These are phyloP conservation scores for Apeira syringaria DNA, from an alignment of 2,888 invertebrate species.

Conservation along the genomic window DNA sequence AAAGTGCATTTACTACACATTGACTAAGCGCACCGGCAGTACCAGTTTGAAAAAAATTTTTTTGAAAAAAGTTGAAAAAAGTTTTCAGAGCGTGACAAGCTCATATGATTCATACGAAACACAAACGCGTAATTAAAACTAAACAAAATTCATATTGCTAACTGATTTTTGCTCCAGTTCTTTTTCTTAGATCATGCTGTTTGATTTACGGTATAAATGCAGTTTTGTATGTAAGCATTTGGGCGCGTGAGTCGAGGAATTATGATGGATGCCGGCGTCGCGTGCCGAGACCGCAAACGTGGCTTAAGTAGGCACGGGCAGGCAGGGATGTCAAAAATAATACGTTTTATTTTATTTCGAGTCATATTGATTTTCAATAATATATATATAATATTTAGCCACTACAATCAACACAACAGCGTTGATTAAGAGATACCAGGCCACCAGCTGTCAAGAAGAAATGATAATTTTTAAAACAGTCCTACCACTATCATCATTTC, in stretches of 20 bases:
- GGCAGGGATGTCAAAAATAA: no score
- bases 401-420: no score
- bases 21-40: no score
- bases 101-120: constrained; percentile 1
- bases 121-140: not conserved
- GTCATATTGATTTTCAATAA: no score
- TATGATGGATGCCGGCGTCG: constrained; percentile 45
- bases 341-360: not conserved
- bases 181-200: not conserved
- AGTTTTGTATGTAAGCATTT: constrained; percentile 34
- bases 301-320: not conserved
- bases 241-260: constrained; percentile 34
- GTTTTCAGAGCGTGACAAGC: constrained; percentile 1
- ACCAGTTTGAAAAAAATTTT: no score
- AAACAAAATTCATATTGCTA: constrained; percentile 3
- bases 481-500: no score
- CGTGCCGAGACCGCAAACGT: constrained; percentile 29
- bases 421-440: no score
- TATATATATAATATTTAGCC: no score
- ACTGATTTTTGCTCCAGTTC: constrained; percentile 9
- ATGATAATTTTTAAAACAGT: no score
- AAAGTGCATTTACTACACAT: no score
- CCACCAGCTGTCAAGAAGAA: no score
- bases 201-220: constrained; percentile 28
- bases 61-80: no score